A percentile compares a stretch with the other conserved stretches of the same genome.
These are phyloP conservation scores for Botia almorhae DNA, from an alignment of 2,797 vertebrate genomes.

Conservation along the genomic window DNA sequence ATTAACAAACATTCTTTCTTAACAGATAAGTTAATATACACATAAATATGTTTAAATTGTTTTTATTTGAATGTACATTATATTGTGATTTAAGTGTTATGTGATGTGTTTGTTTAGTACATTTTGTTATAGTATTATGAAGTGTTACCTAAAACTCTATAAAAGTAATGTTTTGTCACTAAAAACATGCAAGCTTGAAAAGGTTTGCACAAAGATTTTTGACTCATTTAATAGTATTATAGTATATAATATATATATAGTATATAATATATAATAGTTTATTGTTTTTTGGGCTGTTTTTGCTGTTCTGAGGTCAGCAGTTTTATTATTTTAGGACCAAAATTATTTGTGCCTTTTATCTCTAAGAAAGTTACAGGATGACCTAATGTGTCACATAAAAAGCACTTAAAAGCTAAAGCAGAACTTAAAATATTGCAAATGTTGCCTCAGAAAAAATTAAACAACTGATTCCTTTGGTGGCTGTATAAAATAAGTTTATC, in stretches of 20 bases:
- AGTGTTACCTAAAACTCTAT: not conserved
- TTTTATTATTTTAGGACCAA: slow-evolving; percentile 29
- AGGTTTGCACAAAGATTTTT: slow-evolving; percentile 15
- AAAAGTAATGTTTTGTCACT: slow-evolving; percentile 17
- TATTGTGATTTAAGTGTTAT: too few species aligned
- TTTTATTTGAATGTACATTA: not conserved
- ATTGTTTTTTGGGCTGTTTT: slow-evolving; percentile 31
- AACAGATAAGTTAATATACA: not conserved
- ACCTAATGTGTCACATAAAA: slow-evolving; percentile 23
- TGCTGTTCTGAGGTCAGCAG: slow-evolving; percentile 22
- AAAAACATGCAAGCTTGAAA: slow-evolving; percentile 22
- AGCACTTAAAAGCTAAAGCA: too few species aligned
- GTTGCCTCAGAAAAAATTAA: not conserved
- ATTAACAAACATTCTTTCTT: slow-evolving; percentile 11
- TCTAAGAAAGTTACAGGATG: slow-evolving; percentile 29
- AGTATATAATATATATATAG: too few species aligned
- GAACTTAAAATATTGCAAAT: too few species aligned
- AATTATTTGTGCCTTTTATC: slow-evolving; percentile 42
- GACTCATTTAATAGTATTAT: not conserved
- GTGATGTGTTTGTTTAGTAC: not conserved
- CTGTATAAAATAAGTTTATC: not conserved
- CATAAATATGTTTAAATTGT: not conserved
- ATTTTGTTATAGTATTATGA: slow-evolving; percentile 6
- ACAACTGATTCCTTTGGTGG: not conserved
- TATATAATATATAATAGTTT: too few species aligned